Percentiles rank a stretch among this genome's conserved stretches.
Conservation (phyloP, 2,888 invertebrate species). For the Uloborus plumipes region DNA sequence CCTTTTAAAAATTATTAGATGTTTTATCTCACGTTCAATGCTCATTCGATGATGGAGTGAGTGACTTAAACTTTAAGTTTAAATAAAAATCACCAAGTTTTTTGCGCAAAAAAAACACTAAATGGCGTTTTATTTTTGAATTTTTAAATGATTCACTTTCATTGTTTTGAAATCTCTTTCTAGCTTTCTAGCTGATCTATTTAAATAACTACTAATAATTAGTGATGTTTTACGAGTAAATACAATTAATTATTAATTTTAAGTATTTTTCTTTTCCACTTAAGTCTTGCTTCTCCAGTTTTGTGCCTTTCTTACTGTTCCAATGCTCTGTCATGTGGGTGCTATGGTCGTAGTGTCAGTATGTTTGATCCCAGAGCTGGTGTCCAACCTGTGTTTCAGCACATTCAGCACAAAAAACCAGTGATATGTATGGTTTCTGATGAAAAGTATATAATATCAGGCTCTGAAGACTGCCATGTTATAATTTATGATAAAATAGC, state of each 20-base stretch:
- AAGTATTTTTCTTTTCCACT: constrained; percentile 2
- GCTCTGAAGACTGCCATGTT: constrained; percentile 57
- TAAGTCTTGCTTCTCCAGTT: constrained; percentile 47
- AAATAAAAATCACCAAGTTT: background rate
- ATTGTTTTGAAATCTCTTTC: background rate
- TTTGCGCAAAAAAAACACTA: too few species aligned
- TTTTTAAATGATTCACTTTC: background rate
- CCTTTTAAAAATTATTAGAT: too few species aligned
- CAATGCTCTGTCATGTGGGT: constrained; percentile 32
- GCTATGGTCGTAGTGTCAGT: constrained; percentile 43
- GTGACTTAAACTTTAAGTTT: too few species aligned
- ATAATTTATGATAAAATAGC: constrained; percentile 53
- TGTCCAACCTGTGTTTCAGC: constrained; percentile 21
- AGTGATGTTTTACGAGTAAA: background rate
- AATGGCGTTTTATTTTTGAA: background rate
- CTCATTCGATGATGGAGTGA: too few species aligned
- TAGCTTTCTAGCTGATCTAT: background rate
- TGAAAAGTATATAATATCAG: constrained; percentile 56
- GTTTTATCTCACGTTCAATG: too few species aligned
- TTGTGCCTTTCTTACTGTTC: constrained; percentile 51
- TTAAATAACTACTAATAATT: background rate
- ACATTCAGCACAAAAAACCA: constrained; percentile 53
- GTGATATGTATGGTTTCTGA: constrained; percentile 54
- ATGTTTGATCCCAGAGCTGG: constrained; percentile 47
- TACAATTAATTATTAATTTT: background rate